These are phyloP conservation scores for Gorsachius goisagi DNA, from an alignment of 2,113 vertebrate genomes.

Conservation along the genomic window DNA sequence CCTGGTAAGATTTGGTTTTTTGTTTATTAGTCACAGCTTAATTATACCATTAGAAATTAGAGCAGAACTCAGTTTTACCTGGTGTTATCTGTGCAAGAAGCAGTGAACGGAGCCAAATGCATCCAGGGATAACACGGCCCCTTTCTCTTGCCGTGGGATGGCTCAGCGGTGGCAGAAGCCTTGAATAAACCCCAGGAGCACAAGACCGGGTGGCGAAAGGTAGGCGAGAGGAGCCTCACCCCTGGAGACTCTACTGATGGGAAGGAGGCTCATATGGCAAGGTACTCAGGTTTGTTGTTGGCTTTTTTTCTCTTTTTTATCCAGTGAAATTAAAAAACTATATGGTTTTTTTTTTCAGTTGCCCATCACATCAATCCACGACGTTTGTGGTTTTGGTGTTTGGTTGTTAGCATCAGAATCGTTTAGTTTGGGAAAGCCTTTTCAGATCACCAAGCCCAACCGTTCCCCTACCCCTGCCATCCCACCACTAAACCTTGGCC, in stretches of 20 bases:
- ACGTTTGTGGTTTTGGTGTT: neutral
- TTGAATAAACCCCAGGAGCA: fast-evolving
- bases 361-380: neutral
- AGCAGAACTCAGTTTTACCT: neutral
- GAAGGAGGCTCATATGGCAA: neutral
- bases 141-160: fast-evolving
- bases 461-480: no score
- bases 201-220: no score
- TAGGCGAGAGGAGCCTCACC: neutral
- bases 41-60: neutral
- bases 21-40: neutral
- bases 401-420: neutral
- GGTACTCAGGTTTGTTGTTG: no score
- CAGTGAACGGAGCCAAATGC: no score
- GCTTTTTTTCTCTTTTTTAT: neutral
- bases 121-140: neutral
- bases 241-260: neutral
- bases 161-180: neutral
- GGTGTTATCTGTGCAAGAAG: neutral
- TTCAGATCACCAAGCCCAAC: no score
- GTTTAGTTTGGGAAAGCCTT: no score
- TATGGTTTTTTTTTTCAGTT: neutral
- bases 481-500: no score
- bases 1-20: neutral
- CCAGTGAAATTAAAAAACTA: neutral